Base-by-base conservation (phyloP, 2,797 vertebrate species). In the Pseudochirops corinnae region DNA sequence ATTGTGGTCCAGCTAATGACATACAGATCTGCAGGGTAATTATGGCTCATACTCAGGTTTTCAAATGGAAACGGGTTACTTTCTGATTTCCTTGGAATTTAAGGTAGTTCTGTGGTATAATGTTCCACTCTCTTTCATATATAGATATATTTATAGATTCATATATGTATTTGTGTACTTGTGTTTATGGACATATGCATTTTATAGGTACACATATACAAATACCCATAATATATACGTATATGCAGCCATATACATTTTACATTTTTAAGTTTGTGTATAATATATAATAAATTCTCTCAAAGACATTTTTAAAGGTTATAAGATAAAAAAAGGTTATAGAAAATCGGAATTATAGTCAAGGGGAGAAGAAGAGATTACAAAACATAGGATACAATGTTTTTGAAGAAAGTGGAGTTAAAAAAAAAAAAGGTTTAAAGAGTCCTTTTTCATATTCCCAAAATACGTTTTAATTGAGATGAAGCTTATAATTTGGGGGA, bases 1-100 rank as follows among this genome's bases (percentile, higher is more conserved):
- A 98, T 33, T 98, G 98, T 98, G 98, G 98, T 97, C 95, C 97
- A 95, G 98, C 94, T 96, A 97, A 97, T 97, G 97, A 95, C 92
- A 87, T 60, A 29, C 0, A 91, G 97, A 93, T 96, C 97, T 97
- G 92, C 56, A 91, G 96, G 92, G 95, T 95, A 97, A 98, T 93
- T 97, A 97, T 93, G 94, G 96, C 95, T 97, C 93, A 96, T 82
- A 33, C 90, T 62, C 50, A 95, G 97, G 95, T 94, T 12, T 93
- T 94, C 90, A 91, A 50, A 94, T 33, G 90, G 97, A 96, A 98
- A 97, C 93, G 91, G 92, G 94, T 67, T 94, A 60, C 93, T 97
- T 95, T 91, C 56, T 95, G 92, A 97, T 94, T 92, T 94, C 94
- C 93, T 74, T 95, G 95, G 95, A 96, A 92, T 97, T 98, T 98